Evolutionary conservation across 2,797 vertebrate species (phyloP).

Genomic region (Sternotherus odoratus): DNA sequence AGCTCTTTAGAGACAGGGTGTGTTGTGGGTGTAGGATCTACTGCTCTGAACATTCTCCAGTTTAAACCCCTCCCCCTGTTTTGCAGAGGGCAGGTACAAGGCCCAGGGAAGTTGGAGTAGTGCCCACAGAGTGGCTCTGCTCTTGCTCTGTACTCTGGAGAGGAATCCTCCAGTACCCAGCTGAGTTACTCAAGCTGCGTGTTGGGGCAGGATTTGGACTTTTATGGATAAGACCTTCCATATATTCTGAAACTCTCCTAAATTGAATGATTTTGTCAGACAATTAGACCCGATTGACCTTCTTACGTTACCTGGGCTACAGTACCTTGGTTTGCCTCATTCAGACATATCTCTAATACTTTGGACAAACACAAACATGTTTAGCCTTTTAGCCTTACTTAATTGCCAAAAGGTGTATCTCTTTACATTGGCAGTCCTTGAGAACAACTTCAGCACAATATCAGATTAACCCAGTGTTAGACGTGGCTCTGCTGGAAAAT

Average conservation of each 20-base stretch:
- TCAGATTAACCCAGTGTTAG: neutral
- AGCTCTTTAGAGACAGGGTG: neutral
- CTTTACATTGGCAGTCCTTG: neutral
- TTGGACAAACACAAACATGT: neutral
- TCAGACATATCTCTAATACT: neutral
- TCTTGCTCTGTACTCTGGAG: neutral
- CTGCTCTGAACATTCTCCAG: neutral
- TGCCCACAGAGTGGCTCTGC: accelerated
- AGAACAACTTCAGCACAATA: neutral
- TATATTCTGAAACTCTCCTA: neutral
- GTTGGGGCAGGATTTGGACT: neutral
- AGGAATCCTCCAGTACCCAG: neutral
- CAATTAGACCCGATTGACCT: accelerated
- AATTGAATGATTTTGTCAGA: neutral
- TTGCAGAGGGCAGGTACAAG: neutral
- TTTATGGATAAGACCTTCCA: neutral
- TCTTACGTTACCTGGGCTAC: neutral
- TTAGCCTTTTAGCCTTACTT: neutral
- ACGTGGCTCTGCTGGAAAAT: neutral
- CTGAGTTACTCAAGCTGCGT: accelerated
- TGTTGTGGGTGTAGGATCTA: neutral
- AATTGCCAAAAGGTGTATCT: slow-evolving; percentile 8
- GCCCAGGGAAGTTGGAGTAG: neutral
- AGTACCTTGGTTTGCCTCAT: neutral
- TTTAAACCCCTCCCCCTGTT: neutral